A percentile compares a stretch with the other conserved stretches of the same genome.
These are phyloP conservation scores for Parelbella ahira DNA, from an alignment of 2,888 invertebrate species.

Conservation along the genomic window DNA sequence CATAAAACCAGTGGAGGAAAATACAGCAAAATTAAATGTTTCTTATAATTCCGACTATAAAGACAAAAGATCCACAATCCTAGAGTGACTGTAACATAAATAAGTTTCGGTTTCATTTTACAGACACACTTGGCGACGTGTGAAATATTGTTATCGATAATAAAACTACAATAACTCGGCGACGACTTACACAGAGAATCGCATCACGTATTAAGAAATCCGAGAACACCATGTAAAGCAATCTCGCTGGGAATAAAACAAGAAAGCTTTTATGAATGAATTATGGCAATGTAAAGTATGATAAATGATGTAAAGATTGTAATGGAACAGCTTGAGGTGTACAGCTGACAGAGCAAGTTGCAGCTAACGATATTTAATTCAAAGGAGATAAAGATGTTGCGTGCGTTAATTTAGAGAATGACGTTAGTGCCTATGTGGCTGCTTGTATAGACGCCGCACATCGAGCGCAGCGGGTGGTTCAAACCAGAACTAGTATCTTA, in stretches of 20 bases:
- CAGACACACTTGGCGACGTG: conserved; percentile 65
- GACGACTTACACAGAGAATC: conserved; percentile 60
- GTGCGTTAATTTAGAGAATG: conserved; percentile 38
- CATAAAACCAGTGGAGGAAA: conserved; percentile 1
- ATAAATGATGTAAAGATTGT: conserved; percentile 75
- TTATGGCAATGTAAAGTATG: conserved; percentile 78
- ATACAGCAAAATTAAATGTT: conserved; percentile 12
- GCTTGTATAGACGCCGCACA: conserved; percentile 66
- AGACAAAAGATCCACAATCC: conserved; percentile 42
- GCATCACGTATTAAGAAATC: conserved; percentile 72
- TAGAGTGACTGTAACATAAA: conserved; percentile 46
- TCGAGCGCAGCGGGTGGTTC: conserved; percentile 73
- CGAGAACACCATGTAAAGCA: conserved; percentile 69
- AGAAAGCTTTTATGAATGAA: conserved; percentile 71
- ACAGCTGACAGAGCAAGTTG: conserved; percentile 48
- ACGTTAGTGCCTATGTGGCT: conserved; percentile 51
- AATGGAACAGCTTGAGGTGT: conserved; percentile 69
- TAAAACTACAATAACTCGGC: conserved; percentile 65
- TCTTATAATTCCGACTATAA: conserved; percentile 28
- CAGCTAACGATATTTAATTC: conserved; percentile 28
- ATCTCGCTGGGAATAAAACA: conserved; percentile 67
- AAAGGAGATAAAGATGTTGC: conserved; percentile 41
- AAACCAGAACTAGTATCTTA: conserved; percentile 71
- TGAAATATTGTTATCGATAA: conserved; percentile 73
- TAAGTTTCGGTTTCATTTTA: conserved; percentile 58